Percentiles rank a stretch among this genome's conserved stretches.
Conservation (phyloP, 1,140 invertebrate species). For the Drosophila athabasca region DNA sequence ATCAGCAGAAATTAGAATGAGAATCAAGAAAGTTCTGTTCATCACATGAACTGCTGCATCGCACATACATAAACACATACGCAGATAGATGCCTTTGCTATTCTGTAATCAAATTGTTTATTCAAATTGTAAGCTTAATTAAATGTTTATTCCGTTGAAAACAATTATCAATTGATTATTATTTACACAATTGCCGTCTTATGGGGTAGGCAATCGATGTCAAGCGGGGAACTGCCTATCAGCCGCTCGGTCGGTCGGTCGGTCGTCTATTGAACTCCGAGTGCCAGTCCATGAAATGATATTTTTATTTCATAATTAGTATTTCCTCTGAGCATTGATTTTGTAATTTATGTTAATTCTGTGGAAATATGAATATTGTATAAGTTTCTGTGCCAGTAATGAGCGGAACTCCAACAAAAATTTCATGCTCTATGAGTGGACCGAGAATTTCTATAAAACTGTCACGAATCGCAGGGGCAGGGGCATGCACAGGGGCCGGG, state of each 20-base stretch:
- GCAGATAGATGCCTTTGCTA: neutral
- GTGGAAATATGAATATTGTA: slow-evolving; percentile 46
- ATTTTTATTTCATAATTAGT: slow-evolving; percentile 55
- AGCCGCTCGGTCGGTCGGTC: slow-evolving; percentile 7
- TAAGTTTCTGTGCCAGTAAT: slow-evolving; percentile 13
- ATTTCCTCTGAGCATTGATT: slow-evolving; percentile 54
- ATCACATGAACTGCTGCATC: neutral
- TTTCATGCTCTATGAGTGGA: slow-evolving; percentile 44
- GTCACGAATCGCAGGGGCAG: slow-evolving; percentile 11
- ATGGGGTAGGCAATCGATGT: slow-evolving; percentile 9
- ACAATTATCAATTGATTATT: slow-evolving; percentile 43
- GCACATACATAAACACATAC: neutral
- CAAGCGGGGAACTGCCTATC: slow-evolving; percentile 2
- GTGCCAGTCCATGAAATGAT: slow-evolving; percentile 58
- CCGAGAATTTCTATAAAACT: slow-evolving; percentile 35
- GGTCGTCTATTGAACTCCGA: slow-evolving; percentile 57
- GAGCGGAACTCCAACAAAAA: too few species aligned
- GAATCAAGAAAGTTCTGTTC: neutral
- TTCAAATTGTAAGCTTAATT: slow-evolving; percentile 50
- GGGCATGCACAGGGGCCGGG: neutral
- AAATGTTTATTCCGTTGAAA: slow-evolving; percentile 47
- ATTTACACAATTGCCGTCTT: slow-evolving; percentile 44
- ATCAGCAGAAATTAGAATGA: too few species aligned
- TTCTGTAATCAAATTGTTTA: slow-evolving; percentile 56
- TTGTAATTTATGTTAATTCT: slow-evolving; percentile 66